A percentile compares a stretch with the other conserved stretches of the same genome.
These are phyloP conservation scores for Oncorhynchus mykiss DNA, from an alignment of 2,113 vertebrate genomes.

Conservation along the genomic window DNA sequence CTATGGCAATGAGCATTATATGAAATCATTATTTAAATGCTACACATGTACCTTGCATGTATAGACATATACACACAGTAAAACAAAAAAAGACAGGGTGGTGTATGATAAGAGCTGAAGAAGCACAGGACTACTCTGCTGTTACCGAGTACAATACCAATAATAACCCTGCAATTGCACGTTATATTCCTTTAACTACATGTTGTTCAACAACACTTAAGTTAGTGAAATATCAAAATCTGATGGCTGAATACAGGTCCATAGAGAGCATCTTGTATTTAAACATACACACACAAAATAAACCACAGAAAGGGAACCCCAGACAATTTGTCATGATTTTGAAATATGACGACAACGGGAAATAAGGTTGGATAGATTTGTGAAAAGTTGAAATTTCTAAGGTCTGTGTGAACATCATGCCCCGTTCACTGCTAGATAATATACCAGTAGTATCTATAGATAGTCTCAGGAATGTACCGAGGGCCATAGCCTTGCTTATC, in stretches of 20 bases:
- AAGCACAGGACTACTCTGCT: slow-evolving; percentile 55
- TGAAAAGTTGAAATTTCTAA: slow-evolving; percentile 20
- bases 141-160: slow-evolving; percentile 24
- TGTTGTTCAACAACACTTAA: slow-evolving; percentile 98
- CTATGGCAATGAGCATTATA: slow-evolving; percentile 41
- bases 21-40: slow-evolving; percentile 30
- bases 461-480: no score
- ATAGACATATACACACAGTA: slow-evolving; percentile 51
- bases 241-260: slow-evolving; percentile 94
- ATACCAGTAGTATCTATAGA: no score
- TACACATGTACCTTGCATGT: slow-evolving; percentile 41
- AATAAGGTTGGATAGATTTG: slow-evolving; percentile 33
- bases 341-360: slow-evolving; percentile 38
- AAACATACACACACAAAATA: slow-evolving; percentile 70
- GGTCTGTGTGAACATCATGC: slow-evolving; percentile 15
- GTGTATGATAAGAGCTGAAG: slow-evolving; percentile 58
- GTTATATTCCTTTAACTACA: slow-evolving; percentile 84
- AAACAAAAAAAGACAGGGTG: slow-evolving; percentile 60
- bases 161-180: slow-evolving; percentile 74
- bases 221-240: slow-evolving; percentile 99
- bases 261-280: slow-evolving; percentile 82
- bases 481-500: neutral
- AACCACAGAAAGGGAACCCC: slow-evolving; percentile 58
- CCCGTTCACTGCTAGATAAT: slow-evolving; percentile 1
- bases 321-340: slow-evolving; percentile 54